Conservation (phyloP, 2,797 vertebrate genomes). For the Darevskia mixta region DNA sequence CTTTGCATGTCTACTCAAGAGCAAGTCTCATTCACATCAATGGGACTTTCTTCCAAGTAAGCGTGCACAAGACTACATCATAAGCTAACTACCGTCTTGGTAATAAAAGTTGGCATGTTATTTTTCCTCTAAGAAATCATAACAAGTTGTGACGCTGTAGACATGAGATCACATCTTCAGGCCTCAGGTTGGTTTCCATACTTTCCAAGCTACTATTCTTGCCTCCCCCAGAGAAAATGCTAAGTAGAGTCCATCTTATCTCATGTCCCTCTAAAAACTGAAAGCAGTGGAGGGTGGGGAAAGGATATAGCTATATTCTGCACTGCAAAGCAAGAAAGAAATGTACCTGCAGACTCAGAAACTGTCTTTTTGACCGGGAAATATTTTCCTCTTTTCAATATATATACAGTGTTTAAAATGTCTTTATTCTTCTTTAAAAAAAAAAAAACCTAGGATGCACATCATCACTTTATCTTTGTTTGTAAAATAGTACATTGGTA, state of each 20-base stretch:
- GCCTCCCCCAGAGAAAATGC: neutral
- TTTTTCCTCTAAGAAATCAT: neutral
- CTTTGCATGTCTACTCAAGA: neutral
- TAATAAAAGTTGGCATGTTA: neutral
- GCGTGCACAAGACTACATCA: neutral
- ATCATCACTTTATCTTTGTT: neutral
- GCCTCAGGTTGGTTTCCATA: conserved; percentile 3
- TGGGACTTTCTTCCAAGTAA: neutral
- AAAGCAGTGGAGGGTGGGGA: neutral
- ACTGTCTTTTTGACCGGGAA: conserved; percentile 56
- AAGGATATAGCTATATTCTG: neutral
- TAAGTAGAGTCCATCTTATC: neutral
- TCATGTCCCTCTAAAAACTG: conserved; percentile 24
- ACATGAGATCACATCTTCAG: neutral
- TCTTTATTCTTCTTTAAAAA: conserved; percentile 56
- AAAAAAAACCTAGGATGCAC: neutral
- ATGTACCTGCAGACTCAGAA: conserved; percentile 64
- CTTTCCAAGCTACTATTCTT: conserved; percentile 32
- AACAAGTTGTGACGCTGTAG: neutral
- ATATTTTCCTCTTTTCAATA: conserved; percentile 56
- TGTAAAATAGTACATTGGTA: neutral
- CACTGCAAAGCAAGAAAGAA: conserved; percentile 39
- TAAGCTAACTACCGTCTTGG: neutral
- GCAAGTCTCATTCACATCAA: neutral
- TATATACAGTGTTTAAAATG: conserved; percentile 42